Evolutionary conservation across 2,797 vertebrate species (phyloP).

Genomic region (Thaleichthys pacificus): DNA sequence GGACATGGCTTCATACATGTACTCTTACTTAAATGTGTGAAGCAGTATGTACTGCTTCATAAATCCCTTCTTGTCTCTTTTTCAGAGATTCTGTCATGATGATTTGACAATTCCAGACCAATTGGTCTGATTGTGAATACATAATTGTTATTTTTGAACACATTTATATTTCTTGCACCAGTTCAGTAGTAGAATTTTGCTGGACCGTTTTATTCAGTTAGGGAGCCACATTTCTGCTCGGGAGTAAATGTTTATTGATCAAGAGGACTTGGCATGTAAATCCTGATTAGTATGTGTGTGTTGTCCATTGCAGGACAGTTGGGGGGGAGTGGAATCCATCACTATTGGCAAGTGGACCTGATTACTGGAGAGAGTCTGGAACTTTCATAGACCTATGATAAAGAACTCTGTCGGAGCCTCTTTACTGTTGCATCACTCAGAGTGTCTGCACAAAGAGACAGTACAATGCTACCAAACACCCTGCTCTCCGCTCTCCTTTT

Average conservation of each 20-base stretch:
- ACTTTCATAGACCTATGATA: conserved; percentile 73
- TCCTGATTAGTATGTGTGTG: conserved; percentile 68
- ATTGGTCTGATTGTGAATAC: not conserved
- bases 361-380: conserved; percentile 70
- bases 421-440: conserved; percentile 77
- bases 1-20: not conserved
- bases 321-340: conserved; percentile 69
- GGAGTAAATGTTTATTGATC: conserved; percentile 72
- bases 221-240: conserved; percentile 47
- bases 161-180: not conserved
- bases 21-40: too few relatives aligned
- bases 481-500: conserved; percentile 32
- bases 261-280: conserved; percentile 67
- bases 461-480: conserved; percentile 28
- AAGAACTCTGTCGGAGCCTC: conserved; percentile 72
- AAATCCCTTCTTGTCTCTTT: not conserved
- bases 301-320: conserved; percentile 29
- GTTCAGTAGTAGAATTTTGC: not conserved
- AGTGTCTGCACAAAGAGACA: conserved; percentile 55
- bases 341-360: conserved; percentile 73
- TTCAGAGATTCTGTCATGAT: not conserved
- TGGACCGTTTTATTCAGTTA: conserved; percentile 55
- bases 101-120: not conserved
- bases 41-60: too few relatives aligned
- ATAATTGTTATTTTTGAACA: not conserved